These are phyloP conservation scores for Drosophila navojoa DNA, from an alignment of 1,140 invertebrate genomes.

Conservation along the genomic window DNA sequence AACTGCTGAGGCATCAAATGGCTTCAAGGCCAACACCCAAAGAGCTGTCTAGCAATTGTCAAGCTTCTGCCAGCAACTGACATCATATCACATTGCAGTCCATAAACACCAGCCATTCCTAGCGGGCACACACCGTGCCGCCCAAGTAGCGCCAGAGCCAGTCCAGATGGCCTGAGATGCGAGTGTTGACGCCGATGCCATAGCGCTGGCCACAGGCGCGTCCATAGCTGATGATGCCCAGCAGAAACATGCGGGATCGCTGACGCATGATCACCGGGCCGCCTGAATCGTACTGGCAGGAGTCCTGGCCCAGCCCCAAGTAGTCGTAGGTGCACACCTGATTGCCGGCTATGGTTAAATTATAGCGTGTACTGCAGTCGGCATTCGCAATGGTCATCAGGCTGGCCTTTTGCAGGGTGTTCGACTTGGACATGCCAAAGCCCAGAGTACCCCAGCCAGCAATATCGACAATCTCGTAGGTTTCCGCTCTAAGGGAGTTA, in stretches of 20 bases:
- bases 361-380: conserved; percentile 49
- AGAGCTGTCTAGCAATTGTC: conserved; percentile 30
- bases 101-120: conserved; percentile 2
- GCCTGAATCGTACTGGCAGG: conserved; percentile 79
- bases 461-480: conserved; percentile 59
- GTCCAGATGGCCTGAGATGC: conserved; percentile 87
- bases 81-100: conserved; percentile 12
- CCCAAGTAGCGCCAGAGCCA: conserved; percentile 85
- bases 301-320: conserved; percentile 59
- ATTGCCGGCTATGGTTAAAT: conserved; percentile 38
- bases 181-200: conserved; percentile 87
- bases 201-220: conserved; percentile 85
- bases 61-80: neutral
- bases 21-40: conserved; percentile 26
- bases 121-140: conserved; percentile 54
- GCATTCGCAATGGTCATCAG: conserved; percentile 61
- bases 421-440: conserved; percentile 69
- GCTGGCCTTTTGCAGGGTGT: conserved; percentile 65
- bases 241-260: conserved; percentile 67
- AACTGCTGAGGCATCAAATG: conserved; percentile 22
- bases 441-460: conserved; percentile 72
- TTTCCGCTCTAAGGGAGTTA: conserved; percentile 19
- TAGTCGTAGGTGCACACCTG: conserved; percentile 75
- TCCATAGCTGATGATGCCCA: conserved; percentile 88
- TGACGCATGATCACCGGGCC: conserved; percentile 68